Conservation (phyloP, 2,113 vertebrate species). For the Siniperca knerii region DNA sequence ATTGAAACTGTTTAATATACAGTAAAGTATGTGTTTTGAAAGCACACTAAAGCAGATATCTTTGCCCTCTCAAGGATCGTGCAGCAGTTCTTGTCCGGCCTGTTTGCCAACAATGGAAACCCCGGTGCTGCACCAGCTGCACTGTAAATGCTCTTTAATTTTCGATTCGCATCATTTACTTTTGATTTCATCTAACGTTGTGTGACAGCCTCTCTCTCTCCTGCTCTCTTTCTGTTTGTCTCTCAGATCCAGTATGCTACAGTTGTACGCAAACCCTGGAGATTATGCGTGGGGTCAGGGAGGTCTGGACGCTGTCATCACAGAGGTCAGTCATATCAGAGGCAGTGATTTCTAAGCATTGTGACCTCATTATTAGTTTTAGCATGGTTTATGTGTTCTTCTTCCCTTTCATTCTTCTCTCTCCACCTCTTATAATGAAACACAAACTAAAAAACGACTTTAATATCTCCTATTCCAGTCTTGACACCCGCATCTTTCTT, state of each 20-base stretch:
- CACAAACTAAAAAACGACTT: neutral
- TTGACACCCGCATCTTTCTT: neutral
- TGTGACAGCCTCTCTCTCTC: neutral
- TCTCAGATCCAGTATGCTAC: conserved; percentile 87
- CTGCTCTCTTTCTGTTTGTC: neutral
- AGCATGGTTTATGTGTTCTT: neutral
- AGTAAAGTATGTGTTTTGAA: conserved; percentile 17
- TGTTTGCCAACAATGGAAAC: conserved; percentile 88
- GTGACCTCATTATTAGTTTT: neutral
- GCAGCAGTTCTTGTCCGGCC: conserved; percentile 92
- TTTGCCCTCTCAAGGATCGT: conserved; percentile 85
- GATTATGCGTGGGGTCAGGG: conserved; percentile 97
- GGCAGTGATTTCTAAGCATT: neutral
- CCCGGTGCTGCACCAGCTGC: conserved; percentile 86
- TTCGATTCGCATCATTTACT: conserved; percentile 36
- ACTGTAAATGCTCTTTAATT: conserved; percentile 81
- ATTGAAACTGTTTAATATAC: neutral
- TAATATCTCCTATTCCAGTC: neutral
- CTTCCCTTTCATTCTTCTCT: conserved; percentile 14
- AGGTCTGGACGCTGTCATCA: conserved; percentile 92
- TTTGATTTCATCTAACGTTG: conserved; percentile 22
- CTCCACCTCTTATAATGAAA: neutral
- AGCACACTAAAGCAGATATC: conserved; percentile 21
- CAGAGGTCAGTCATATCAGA: conserved; percentile 87
- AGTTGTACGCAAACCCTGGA: conserved; percentile 91